phyloP scores from a whole-genome alignment of 2,797 vertebrate species.

The Cyclopterus lumpus region DNA sequence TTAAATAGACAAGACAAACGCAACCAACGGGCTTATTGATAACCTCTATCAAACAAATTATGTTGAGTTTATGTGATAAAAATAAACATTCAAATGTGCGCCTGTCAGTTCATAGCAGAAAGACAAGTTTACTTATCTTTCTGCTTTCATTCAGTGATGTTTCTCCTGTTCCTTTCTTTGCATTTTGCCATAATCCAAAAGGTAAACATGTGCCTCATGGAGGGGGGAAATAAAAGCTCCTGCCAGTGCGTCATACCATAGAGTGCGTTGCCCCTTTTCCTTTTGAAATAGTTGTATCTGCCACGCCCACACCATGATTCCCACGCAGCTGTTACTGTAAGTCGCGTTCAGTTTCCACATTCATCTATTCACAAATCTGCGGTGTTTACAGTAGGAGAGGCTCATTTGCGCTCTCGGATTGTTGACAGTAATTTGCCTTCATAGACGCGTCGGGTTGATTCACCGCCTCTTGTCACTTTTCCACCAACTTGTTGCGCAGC shows the following conservation, averaged over 20 bases:
- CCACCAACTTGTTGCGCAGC: constrained; percentile 78
- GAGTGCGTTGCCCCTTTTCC: constrained; percentile 45
- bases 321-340: constrained; percentile 71
- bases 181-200: constrained; percentile 38
- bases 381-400: neutral
- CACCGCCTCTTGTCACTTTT: constrained; percentile 34
- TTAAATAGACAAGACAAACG: neutral
- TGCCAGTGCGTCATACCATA: constrained; percentile 56
- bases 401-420: no score
- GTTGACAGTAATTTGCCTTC: no score
- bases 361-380: constrained; percentile 44
- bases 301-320: constrained; percentile 71
- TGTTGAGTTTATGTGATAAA: neutral
- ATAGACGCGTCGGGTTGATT: constrained; percentile 7
- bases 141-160: no score
- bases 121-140: no score
- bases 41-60: neutral
- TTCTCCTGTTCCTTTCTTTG: neutral
- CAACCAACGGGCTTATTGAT: neutral
- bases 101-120: neutral
- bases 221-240: neutral
- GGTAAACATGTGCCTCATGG: constrained; percentile 52
- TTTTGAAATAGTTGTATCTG: constrained; percentile 67
- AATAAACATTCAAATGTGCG: neutral
- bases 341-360: constrained; percentile 50